Evolutionary conservation across 2,888 invertebrate species (phyloP).

Genomic region (Enoplolaimus lenunculus): DNA sequence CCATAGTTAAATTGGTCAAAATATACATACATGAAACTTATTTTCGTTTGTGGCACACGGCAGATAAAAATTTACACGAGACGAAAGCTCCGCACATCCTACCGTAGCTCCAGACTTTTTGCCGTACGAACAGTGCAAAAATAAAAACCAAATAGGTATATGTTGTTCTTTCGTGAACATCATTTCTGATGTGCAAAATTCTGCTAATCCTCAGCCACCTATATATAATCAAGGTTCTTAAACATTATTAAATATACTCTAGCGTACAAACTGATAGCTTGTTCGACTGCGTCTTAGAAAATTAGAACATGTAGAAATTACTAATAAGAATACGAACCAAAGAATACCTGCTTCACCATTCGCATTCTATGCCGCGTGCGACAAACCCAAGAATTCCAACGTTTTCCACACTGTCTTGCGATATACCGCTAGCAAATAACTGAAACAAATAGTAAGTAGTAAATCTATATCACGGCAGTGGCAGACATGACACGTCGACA

Average conservation of each 20-base stretch:
- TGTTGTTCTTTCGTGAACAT: too few relatives aligned
- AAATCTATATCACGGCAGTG: too few relatives aligned
- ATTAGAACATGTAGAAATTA: too few relatives aligned
- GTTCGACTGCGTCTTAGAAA: too few relatives aligned
- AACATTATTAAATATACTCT: neutral
- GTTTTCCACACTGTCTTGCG: neutral
- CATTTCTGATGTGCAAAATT: too few relatives aligned
- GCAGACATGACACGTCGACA: too few relatives aligned
- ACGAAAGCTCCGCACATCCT: neutral
- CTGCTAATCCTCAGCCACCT: too few relatives aligned
- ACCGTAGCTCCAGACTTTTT: slow-evolving; percentile 1
- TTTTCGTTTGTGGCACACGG: neutral
- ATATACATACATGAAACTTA: neutral
- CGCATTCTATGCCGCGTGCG: neutral
- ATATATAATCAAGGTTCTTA: too few relatives aligned
- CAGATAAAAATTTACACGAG: neutral
- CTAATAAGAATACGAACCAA: too few relatives aligned
- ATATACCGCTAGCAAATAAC: neutral
- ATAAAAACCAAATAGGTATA: too few relatives aligned
- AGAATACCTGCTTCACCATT: neutral
- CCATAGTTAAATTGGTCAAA: neutral
- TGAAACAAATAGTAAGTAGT: neutral
- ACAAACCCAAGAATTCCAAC: neutral
- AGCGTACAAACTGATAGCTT: neutral
- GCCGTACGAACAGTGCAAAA: neutral